Conservation (phyloP, 2,113 vertebrate species). For the Sylvia atricapilla region DNA sequence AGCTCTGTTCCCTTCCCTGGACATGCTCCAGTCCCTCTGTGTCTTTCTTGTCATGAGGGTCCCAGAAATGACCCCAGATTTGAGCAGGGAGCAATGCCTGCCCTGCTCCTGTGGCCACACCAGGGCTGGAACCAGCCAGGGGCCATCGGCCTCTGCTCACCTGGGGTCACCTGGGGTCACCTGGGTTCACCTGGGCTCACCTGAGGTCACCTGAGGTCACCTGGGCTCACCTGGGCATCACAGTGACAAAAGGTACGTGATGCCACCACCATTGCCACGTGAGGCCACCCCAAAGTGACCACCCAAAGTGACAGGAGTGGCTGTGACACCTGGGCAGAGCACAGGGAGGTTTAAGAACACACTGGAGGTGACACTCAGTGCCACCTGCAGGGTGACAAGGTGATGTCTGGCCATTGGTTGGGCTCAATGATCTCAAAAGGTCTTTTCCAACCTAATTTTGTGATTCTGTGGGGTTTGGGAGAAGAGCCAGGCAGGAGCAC, state of each 20-base stretch:
- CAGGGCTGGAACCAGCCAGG: not conserved
- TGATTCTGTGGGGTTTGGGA: not conserved
- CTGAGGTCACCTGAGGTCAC: not conserved
- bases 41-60: not conserved
- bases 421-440: not conserved
- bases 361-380: not conserved
- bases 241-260: not conserved
- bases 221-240: not conserved
- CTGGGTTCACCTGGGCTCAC: not conserved
- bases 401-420: not conserved
- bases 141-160: not conserved
- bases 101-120: not conserved
- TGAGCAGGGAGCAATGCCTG: not conserved
- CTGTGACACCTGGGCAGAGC: not conserved
- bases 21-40: not conserved
- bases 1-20: not conserved
- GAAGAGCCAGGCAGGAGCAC: not conserved
- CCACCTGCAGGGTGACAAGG: not conserved
- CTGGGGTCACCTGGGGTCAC: not conserved
- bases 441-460: not conserved
- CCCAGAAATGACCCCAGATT: not conserved
- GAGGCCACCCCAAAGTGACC: not conserved
- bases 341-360: rapidly evolving
- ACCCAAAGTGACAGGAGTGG: not conserved
- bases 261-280: not conserved